Evolutionary conservation across 2,113 vertebrate genomes (phyloP).

Genomic region (Lophotis ruficrista): DNA sequence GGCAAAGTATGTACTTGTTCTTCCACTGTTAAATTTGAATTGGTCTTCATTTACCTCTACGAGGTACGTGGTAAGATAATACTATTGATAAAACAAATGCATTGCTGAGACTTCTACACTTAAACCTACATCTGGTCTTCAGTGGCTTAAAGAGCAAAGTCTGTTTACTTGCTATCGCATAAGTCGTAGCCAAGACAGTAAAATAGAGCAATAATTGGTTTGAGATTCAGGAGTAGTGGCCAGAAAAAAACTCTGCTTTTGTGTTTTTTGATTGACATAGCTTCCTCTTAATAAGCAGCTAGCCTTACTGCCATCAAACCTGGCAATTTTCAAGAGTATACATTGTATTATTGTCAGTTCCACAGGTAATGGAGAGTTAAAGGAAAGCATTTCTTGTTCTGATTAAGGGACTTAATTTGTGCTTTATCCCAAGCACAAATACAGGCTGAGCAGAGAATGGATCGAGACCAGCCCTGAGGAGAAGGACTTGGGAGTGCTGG

Average conservation of each 20-base stretch:
- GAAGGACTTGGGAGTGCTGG: too few relatives aligned
- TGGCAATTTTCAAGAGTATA: not conserved
- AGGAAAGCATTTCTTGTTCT: not conserved
- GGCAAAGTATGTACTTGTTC: not conserved
- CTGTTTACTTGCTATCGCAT: not conserved
- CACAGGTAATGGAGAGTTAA: not conserved
- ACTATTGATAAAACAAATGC: not conserved
- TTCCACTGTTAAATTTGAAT: not conserved
- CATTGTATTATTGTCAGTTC: not conserved
- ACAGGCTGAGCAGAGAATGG: too few relatives aligned
- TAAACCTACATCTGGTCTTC: not conserved
- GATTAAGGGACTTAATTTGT: not conserved
- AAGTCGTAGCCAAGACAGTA: not conserved
- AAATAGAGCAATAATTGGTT: not conserved
- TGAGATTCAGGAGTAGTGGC: not conserved
- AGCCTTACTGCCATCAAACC: not conserved
- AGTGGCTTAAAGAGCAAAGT: not conserved
- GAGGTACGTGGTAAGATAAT: not conserved
- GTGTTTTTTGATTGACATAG: not conserved
- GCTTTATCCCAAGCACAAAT: too few relatives aligned
- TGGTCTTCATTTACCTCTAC: not conserved
- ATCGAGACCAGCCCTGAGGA: too few relatives aligned
- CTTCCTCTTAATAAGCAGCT: not conserved
- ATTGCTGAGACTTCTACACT: not conserved
- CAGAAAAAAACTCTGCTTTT: not conserved